These are phyloP conservation scores for Macrosteles quadrilineatus DNA, from an alignment of 1,140 invertebrate genomes.

Conservation along the genomic window DNA sequence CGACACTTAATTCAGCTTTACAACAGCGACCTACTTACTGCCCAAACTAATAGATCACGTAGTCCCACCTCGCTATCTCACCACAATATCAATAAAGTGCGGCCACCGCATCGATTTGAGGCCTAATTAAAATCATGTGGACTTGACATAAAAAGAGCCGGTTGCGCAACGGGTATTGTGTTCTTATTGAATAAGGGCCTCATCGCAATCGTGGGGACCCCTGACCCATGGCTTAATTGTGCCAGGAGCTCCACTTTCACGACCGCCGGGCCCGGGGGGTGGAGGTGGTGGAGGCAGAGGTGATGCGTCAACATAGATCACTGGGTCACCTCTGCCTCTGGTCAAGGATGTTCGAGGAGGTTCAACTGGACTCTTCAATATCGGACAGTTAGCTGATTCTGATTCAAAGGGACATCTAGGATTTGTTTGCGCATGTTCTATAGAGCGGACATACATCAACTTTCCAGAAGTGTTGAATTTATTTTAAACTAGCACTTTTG, in stretches of 20 bases:
- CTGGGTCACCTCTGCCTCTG: background rate
- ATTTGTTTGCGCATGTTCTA: too few species aligned
- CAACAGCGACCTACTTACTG: too few species aligned
- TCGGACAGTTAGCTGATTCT: too few species aligned
- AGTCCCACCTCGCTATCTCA: background rate
- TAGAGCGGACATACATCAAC: too few species aligned
- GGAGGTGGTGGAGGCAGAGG: background rate
- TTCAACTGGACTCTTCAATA: too few species aligned
- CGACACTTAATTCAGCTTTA: too few species aligned
- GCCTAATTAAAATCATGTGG: slow-evolving; percentile 18
- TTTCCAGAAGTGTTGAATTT: too few species aligned
- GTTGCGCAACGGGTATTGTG: slow-evolving; percentile 19
- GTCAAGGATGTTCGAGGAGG: background rate
- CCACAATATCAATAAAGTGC: slow-evolving; percentile 9
- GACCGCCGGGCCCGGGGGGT: background rate
- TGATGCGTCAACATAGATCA: background rate
- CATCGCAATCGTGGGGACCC: slow-evolving; percentile 16
- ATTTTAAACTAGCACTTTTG: too few species aligned
- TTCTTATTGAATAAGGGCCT: slow-evolving; percentile 25
- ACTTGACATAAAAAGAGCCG: slow-evolving; percentile 18
- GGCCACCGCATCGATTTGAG: slow-evolving; percentile 16
- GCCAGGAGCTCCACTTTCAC: slow-evolving; percentile 19
- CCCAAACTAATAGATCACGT: slow-evolving; percentile 22
- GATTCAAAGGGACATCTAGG: too few species aligned
- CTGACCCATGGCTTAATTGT: slow-evolving; percentile 6